These are phyloP conservation scores for Drosophila planitibia DNA, from an alignment of 2,888 invertebrate genomes.

Conservation along the genomic window DNA sequence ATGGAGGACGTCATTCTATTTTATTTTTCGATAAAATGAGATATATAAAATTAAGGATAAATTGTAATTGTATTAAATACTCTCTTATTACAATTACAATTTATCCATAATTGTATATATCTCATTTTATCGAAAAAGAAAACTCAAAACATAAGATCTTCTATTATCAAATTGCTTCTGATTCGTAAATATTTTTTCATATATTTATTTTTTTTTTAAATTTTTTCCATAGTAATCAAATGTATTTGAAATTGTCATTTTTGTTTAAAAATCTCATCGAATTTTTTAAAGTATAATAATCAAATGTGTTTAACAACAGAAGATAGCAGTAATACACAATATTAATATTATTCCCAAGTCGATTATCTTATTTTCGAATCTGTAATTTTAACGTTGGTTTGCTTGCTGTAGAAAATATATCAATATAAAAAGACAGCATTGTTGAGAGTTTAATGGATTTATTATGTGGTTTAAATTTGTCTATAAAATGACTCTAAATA, in stretches of 20 bases:
- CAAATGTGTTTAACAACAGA: background rate
- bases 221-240: background rate
- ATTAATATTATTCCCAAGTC: background rate
- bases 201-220: no score
- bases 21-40: background rate
- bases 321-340: background rate
- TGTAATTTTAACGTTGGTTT: background rate
- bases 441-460: background rate
- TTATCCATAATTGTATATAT: background rate
- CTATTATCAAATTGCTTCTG: background rate
- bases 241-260: background rate
- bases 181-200: background rate
- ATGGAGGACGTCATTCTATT: background rate
- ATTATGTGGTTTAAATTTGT: background rate
- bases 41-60: background rate
- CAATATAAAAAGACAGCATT: background rate
- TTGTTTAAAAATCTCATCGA: background rate
- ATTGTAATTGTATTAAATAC: no score
- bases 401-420: background rate
- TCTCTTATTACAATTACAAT: no score
- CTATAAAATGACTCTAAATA: background rate
- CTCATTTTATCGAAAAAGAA: background rate
- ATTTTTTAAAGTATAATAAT: no score
- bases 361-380: background rate
- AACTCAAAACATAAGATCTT: background rate